A percentile compares a stretch with the other conserved stretches of the same genome.
phyloP scores from a whole-genome alignment of 1,140 invertebrate species.

The Conopomorpha cramerella region DNA sequence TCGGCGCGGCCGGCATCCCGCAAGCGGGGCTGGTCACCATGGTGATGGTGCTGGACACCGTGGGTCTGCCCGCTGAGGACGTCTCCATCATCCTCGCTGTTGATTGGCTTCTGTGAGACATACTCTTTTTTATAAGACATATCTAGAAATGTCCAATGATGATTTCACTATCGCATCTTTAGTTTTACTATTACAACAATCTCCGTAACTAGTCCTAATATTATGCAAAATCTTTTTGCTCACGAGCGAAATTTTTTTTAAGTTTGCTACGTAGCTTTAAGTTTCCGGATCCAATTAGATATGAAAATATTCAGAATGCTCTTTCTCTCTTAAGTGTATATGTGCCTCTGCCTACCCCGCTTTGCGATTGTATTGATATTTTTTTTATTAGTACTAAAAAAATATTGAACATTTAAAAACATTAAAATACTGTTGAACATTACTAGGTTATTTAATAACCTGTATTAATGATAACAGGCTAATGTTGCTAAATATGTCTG shows the following conservation, averaged over 20 bases:
- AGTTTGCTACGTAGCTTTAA: background rate
- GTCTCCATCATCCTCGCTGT: slow-evolving; percentile 91
- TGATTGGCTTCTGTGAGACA: slow-evolving; percentile 97
- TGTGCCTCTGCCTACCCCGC: too few species aligned
- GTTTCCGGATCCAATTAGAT: background rate
- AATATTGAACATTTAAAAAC: too few species aligned
- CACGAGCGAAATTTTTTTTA: background rate
- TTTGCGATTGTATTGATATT: background rate
- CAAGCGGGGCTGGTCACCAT: slow-evolving; percentile 93
- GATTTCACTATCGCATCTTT: too few species aligned
- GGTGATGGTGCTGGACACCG: slow-evolving; percentile 94
- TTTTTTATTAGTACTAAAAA: too few species aligned
- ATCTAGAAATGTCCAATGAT: too few species aligned
- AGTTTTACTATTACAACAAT: too few species aligned
- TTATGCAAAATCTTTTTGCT: slow-evolving; percentile 4
- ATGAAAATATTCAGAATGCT: background rate
- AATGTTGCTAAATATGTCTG: too few species aligned
- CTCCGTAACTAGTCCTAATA: too few species aligned
- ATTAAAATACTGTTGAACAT: too few species aligned
- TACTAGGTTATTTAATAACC: too few species aligned
- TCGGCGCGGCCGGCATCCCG: slow-evolving; percentile 95
- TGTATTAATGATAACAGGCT: too few species aligned
- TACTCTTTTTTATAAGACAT: slow-evolving; percentile 16
- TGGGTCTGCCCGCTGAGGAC: slow-evolving; percentile 89
- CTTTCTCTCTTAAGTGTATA: too few species aligned